phyloP scores from a whole-genome alignment of 2,797 vertebrate genomes.

The Sebastes wilsoni region DNA sequence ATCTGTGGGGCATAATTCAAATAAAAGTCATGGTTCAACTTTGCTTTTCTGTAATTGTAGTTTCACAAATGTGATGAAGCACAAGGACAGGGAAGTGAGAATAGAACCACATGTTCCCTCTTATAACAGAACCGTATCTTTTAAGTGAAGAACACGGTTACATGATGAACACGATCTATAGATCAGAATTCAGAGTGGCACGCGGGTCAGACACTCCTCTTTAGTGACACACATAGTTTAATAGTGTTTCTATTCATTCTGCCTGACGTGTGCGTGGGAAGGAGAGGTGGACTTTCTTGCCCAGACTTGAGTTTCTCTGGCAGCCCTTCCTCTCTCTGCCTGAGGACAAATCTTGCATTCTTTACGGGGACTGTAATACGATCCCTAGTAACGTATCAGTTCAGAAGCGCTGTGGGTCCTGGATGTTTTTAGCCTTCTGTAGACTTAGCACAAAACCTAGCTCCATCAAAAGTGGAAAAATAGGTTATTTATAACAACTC shows the following conservation, averaged over 20 bases:
- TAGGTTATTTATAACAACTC: background rate
- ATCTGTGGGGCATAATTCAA: background rate
- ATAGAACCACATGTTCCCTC: background rate
- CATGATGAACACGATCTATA: background rate
- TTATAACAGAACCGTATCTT: background rate
- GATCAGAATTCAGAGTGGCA: background rate
- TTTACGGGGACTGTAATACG: background rate
- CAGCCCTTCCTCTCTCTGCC: background rate
- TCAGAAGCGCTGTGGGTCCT: background rate
- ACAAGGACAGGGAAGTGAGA: background rate
- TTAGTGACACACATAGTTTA: background rate
- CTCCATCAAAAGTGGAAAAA: background rate
- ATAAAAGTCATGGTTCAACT: background rate
- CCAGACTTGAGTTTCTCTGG: slow-evolving; percentile 25
- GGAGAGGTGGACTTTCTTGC: background rate
- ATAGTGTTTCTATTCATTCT: background rate
- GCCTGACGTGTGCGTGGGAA: background rate
- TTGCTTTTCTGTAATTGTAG: background rate
- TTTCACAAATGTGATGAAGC: background rate
- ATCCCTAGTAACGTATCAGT: background rate
- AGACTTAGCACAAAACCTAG: background rate
- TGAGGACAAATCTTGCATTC: slow-evolving; percentile 1
- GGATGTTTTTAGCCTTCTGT: background rate
- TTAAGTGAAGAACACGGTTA: background rate
- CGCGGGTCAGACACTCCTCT: background rate